Base-by-base conservation (phyloP, 2,888 invertebrate species). In the Prenolepis imparis region DNA sequence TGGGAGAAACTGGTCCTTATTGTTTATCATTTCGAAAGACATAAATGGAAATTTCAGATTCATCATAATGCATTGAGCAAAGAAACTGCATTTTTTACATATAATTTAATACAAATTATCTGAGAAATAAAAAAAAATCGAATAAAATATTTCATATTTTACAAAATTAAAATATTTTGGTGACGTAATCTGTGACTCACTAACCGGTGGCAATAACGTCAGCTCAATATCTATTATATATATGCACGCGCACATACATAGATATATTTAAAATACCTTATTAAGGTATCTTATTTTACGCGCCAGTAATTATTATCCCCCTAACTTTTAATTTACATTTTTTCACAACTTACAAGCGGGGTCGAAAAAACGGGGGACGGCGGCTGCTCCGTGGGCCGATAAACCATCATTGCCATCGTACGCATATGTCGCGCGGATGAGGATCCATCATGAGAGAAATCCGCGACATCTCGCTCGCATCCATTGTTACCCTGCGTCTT, bases 381-480 rank as follows among this genome's bases (percentile, higher is more conserved):
- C n/a, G 78, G 81, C 3, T 59, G 55, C 11, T 59, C 2, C 59
- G 78, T 15, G 41, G 39, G 64, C 8, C 48, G 44, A 57, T 11
- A 36, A 28, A 57, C 9, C 67, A 57, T 57, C 52, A 80, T 86
- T n/a, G 64, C 15, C 48, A 52, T 52, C n/a, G 70, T 82, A 11
- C 77, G 63, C 15, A 32, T 72, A 55, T 63, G 83, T 44, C 83
- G 83, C 8, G 28, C 63, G 28, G 28, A 28, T 57, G 86, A 55
- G 8, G 81, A 74, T 18, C 70, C 85, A 44, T 88, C 89, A 36
- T 83, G 77, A 48, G 67, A 59, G 24, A 88, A 21, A 24, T 89
- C 89, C 15, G 41, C 24, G 84, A n/a, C n/a, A 24, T 90, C 90
- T 70, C 82, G 88, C n/a, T 90, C 90, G 59, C 82, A 83, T 72